A percentile compares a stretch with the other conserved stretches of the same genome.
These are phyloP conservation scores for Myopa testacea DNA, from an alignment of 2,888 invertebrate species.

Conservation along the genomic window DNA sequence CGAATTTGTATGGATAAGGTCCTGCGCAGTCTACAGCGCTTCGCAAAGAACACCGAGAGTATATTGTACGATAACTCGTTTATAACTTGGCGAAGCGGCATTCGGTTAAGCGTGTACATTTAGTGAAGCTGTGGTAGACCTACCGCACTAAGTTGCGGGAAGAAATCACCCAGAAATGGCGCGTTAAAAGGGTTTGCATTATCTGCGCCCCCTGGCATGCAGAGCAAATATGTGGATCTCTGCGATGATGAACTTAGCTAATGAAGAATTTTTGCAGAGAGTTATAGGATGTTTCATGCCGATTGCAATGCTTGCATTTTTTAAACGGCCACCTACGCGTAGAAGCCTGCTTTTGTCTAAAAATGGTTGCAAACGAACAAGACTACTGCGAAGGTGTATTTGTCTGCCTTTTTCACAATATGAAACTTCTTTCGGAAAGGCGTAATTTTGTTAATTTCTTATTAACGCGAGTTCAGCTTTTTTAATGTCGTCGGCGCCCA, in stretches of 20 bases:
- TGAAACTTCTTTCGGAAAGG: slow-evolving; percentile 28
- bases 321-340: slow-evolving; percentile 6
- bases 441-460: background rate
- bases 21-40: too few species aligned
- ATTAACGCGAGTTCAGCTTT: slow-evolving; percentile 26
- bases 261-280: slow-evolving; percentile 22
- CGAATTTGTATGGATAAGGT: too few species aligned
- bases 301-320: slow-evolving; percentile 6
- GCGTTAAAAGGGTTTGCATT: background rate
- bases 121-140: too few species aligned
- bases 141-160: too few species aligned
- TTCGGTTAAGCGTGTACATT: background rate
- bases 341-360: background rate
- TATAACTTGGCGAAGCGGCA: background rate
- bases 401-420: too few species aligned
- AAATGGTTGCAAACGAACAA: too few species aligned
- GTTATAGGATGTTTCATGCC: slow-evolving; percentile 26
- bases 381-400: too few species aligned
- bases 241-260: slow-evolving; percentile 14
- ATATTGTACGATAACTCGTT: background rate
- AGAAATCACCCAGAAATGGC: background rate
- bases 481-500: slow-evolving; percentile 10
- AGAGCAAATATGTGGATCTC: slow-evolving; percentile 22
- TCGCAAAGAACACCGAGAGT: background rate
- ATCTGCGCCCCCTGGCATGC: slow-evolving; percentile 8